Base-by-base conservation (phyloP, 2,113 vertebrate genomes). In the Tychaedon coryphoeus region DNA sequence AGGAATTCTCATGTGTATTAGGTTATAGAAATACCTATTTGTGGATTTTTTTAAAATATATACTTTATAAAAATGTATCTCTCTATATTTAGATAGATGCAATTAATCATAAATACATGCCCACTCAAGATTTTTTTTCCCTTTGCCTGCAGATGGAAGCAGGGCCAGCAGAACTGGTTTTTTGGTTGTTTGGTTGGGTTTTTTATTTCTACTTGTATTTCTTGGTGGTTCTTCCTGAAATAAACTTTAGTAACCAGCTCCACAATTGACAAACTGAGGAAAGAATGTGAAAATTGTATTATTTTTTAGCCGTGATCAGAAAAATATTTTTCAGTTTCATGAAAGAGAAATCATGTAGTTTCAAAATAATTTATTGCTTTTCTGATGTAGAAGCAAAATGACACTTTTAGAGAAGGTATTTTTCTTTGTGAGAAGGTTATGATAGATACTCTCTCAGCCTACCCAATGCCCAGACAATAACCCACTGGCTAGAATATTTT, bases 401-500 rank as follows among this genome's bases (percentile, higher is more conserved):
- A 56, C 20, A 23, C 11, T 85, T 95, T 33, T 36, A 5, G 56
- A 70, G 56, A 81, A 40, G 31, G 7, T 56, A 19, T 84, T 64
- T 77, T 53, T 64, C 24, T 64, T 81, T 89, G 6, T 61, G 66
- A 48, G 33, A 62, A 91, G 48, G 19, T 48, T 90, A 1, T 78
- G 33, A 60, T 17, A 92, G 78, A 57, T 47, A 43, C 26, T 82
- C 25, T 62, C 56, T 58, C 75, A 89, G 69, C 36, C 75, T 80
- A 77, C 64, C 38, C 42, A 74, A 6, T 56, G 34, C 65, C 73
- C 69, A 84, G 84, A 62, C 51, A 91, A 64, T 58, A 89, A 81
- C 61, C 77, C 56, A 60, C 38, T 51, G 90, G 75, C 91, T 93
- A 88, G 71, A 95, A 90, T 67, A 69, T 69, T 93, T 42, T 67